Evolutionary conservation across 2,888 invertebrate species (phyloP).

Genomic region (Himalopsyche kuldschensis): DNA sequence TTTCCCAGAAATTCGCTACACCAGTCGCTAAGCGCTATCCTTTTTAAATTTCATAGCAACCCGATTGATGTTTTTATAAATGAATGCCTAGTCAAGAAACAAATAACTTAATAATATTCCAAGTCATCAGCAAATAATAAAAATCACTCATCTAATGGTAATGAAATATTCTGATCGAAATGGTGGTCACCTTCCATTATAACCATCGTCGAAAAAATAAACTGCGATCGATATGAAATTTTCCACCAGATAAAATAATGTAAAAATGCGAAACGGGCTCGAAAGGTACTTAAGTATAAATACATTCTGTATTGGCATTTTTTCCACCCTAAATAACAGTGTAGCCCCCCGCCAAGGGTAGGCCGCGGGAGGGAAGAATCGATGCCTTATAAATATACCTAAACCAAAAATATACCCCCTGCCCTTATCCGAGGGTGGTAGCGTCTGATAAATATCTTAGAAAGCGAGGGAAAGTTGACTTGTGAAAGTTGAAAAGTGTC

Average conservation of each 20-base stretch:
- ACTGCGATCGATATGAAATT: not conserved
- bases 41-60: too few species aligned
- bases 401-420: conserved; percentile 16
- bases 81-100: too few species aligned
- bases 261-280: not conserved
- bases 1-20: too few species aligned
- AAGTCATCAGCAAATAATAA: too few species aligned
- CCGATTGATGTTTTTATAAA: too few species aligned
- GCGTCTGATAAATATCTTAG: conserved; percentile 9
- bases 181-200: not conserved
- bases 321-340: not conserved
- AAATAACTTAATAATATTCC: too few species aligned
- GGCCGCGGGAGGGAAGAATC: conserved; percentile 30
- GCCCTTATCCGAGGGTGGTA: not conserved
- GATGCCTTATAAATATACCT: conserved; percentile 40
- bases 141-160: too few species aligned
- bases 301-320: not conserved
- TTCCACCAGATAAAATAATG: not conserved
- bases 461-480: not conserved
- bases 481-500: not conserved
- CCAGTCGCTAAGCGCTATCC: too few species aligned
- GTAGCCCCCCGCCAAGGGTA: not conserved
- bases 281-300: not conserved
- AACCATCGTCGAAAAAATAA: not conserved
- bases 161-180: not conserved